Percentiles rank a stretch among this genome's conserved stretches.
Evolutionary conservation across 2,888 invertebrate species (phyloP).

Genomic region (Chrysomela aeneicollis): DNA sequence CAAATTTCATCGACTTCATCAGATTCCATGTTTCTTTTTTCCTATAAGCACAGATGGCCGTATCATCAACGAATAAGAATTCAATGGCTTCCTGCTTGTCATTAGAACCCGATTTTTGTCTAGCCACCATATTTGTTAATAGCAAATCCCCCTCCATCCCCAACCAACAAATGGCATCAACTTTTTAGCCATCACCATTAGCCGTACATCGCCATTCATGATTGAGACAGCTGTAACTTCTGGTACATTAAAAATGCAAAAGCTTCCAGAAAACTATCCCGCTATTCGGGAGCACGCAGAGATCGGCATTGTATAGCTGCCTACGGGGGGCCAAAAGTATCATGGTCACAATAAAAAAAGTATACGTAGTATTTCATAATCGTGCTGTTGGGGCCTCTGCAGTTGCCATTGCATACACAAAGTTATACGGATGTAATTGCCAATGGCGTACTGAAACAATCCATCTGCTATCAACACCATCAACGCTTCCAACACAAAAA

Average conservation of each 20-base stretch:
- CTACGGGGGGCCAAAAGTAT: constrained; percentile 55
- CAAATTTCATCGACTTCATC: too few relatives aligned
- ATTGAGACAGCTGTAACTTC: constrained; percentile 58
- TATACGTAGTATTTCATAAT: constrained; percentile 53
- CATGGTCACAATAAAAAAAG: constrained; percentile 56
- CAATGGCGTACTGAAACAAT: constrained; percentile 10
- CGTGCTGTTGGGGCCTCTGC: constrained; percentile 51
- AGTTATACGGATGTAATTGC: constrained; percentile 24
- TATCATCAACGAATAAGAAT: neutral
- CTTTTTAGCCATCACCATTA: constrained; percentile 21
- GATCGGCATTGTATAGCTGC: constrained; percentile 50
- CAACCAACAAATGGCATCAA: constrained; percentile 9
- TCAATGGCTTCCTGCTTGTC: neutral
- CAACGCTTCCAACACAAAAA: too few relatives aligned
- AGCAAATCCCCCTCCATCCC: constrained; percentile 5
- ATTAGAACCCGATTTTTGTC: neutral
- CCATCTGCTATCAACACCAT: too few relatives aligned
- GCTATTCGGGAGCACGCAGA: constrained; percentile 42
- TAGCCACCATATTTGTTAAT: constrained; percentile 5
- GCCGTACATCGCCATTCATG: constrained; percentile 13
- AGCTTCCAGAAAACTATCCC: constrained; percentile 51
- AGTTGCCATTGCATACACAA: constrained; percentile 55
- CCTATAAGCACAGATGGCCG: neutral
- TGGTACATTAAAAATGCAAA: constrained; percentile 53
- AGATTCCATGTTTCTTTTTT: too few relatives aligned